A percentile compares a stretch with the other conserved stretches of the same genome.
phyloP scores from a whole-genome alignment of 2,888 invertebrate species.

The Melieria picta region DNA sequence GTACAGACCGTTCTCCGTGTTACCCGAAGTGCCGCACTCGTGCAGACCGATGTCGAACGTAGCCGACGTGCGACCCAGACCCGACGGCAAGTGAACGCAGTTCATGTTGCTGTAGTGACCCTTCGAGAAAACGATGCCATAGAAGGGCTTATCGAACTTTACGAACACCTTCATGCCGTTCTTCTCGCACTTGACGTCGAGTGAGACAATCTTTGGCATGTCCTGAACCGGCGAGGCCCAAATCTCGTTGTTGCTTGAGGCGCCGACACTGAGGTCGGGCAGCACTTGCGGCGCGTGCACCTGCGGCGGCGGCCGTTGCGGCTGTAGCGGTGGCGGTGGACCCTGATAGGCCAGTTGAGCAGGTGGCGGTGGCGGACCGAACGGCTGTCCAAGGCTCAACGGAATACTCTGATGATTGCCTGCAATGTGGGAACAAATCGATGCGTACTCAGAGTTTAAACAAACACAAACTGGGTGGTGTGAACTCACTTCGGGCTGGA shows the following conservation, averaged over 20 bases:
- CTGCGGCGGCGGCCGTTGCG: conserved; percentile 47
- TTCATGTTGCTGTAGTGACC: conserved; percentile 93
- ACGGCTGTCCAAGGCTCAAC: conserved; percentile 67
- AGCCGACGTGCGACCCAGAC: conserved; percentile 84
- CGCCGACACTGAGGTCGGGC: conserved; percentile 60
- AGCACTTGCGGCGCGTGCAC: conserved; percentile 55
- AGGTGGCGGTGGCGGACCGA: conserved; percentile 68
- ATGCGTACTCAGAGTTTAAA: not conserved
- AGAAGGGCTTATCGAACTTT: conserved; percentile 94
- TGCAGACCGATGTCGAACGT: conserved; percentile 93
- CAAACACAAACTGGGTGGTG: not conserved
- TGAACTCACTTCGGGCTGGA: conserved; percentile 58
- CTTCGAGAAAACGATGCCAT: conserved; percentile 94
- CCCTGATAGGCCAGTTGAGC: conserved; percentile 77
- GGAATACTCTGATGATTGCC: conserved; percentile 67
- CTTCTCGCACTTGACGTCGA: conserved; percentile 95
- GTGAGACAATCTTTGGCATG: conserved; percentile 91
- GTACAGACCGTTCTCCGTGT: conserved; percentile 88
- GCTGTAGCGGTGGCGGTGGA: conserved; percentile 71
- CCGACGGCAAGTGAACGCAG: conserved; percentile 90
- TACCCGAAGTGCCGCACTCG: conserved; percentile 91
- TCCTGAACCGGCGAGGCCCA: conserved; percentile 89
- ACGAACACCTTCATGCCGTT: conserved; percentile 93
- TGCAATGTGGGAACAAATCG: conserved; percentile 32
- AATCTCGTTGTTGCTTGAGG: conserved; percentile 73